These are phyloP conservation scores for Malurus splendens DNA, from an alignment of 2,797 vertebrate species.

Conservation along the genomic window DNA sequence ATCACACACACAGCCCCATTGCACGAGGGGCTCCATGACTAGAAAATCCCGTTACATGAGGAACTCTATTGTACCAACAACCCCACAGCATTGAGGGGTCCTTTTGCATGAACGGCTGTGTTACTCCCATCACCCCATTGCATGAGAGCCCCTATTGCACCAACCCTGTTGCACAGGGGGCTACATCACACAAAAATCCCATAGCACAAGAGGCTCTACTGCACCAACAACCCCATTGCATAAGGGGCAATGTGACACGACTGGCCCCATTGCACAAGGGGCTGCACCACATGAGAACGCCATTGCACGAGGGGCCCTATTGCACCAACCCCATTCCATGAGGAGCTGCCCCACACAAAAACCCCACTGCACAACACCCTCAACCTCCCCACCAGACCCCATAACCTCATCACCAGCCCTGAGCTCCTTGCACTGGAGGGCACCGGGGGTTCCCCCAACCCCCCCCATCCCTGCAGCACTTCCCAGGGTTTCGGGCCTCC, in stretches of 20 bases:
- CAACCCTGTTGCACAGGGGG: not conserved
- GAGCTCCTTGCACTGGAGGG: not conserved
- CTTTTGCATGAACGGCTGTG: no score
- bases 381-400: not conserved
- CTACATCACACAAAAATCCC: accelerated
- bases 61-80: no score
- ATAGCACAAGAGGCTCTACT: no score
- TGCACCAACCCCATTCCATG: not conserved
- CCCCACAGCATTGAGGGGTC: not conserved
- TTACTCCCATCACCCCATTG: no score
- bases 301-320: no score
- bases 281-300: not conserved
- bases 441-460: not conserved
- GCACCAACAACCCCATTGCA: not conserved
- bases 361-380: not conserved
- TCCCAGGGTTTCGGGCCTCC: not conserved
- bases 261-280: no score
- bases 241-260: no score
- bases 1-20: not conserved
- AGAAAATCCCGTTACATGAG: not conserved
- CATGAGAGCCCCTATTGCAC: no score
- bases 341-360: no score
- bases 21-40: not conserved
- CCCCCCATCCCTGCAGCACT: not conserved
- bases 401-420: not conserved